Percentiles rank a stretch among this genome's conserved stretches.
These are phyloP conservation scores for Glossophaga mutica DNA, from an alignment of 2,797 vertebrate species.

Conservation along the genomic window DNA sequence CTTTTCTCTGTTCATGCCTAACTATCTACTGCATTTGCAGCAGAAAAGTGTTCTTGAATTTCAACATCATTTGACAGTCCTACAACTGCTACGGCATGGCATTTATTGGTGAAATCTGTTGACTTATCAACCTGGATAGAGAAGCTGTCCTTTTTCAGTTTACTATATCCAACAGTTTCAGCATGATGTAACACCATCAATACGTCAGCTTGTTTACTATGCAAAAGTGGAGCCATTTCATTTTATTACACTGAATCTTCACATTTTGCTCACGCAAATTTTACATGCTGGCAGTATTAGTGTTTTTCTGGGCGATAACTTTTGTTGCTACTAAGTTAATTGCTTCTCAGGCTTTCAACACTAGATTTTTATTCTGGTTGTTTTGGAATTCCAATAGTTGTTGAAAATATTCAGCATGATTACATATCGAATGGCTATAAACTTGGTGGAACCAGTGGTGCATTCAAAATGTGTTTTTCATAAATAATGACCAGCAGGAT, in stretches of 20 bases:
- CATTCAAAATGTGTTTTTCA: neutral
- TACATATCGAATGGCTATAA: neutral
- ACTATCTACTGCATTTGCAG: neutral
- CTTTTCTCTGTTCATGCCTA: neutral
- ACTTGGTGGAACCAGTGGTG: neutral
- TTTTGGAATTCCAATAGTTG: neutral
- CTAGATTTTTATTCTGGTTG: neutral
- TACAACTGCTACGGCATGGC: neutral
- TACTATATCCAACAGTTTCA: neutral
- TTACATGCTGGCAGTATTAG: neutral
- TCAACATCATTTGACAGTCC: conserved; percentile 8
- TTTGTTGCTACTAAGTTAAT: conserved; percentile 21
- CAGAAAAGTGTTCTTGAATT: neutral
- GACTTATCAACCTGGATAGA: neutral
- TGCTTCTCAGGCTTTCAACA: neutral
- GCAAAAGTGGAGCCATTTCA: neutral
- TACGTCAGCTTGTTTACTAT: neutral
- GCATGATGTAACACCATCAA: neutral
- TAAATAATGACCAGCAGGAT: neutral
- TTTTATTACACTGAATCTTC: neutral
- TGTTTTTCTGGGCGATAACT: neutral
- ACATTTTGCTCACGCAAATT: neutral
- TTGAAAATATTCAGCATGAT: neutral
- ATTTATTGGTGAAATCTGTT: conserved; percentile 47
- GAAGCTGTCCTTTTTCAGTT: neutral